Conservation (phyloP, 2,113 vertebrate species). For the Tursiops truncatus region DNA sequence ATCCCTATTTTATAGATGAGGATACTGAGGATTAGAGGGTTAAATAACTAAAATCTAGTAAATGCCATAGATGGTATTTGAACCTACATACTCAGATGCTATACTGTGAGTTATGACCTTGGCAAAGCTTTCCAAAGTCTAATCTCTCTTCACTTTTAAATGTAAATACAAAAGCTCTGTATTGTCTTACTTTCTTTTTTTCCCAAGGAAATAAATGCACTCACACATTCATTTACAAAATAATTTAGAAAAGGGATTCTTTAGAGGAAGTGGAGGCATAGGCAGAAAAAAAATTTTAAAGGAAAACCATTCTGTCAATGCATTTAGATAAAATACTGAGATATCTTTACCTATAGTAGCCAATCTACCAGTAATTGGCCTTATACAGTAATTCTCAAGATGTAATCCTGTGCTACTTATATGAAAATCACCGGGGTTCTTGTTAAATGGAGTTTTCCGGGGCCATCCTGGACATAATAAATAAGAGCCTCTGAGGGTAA, state of each 20-base stretch:
- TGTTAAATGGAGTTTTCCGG: slow-evolving; percentile 25
- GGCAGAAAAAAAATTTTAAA: not conserved
- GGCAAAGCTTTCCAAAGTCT: slow-evolving; percentile 18
- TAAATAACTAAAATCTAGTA: not conserved
- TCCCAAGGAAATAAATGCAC: not conserved
- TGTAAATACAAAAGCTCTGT: not conserved
- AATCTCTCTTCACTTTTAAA: slow-evolving; percentile 35
- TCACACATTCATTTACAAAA: slow-evolving; percentile 43
- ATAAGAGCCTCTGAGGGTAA: slow-evolving; percentile 14
- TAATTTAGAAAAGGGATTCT: not conserved
- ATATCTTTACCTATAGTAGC: not conserved
- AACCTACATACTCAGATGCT: not conserved
- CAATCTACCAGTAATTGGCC: not conserved
- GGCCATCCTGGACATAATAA: not conserved
- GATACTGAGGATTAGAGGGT: not conserved
- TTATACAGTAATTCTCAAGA: slow-evolving; percentile 8
- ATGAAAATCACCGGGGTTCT: not conserved
- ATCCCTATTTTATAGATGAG: not conserved
- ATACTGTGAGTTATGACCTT: not conserved
- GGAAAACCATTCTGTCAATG: slow-evolving; percentile 12
- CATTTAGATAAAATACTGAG: not conserved
- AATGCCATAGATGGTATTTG: not conserved
- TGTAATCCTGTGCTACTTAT: not conserved
- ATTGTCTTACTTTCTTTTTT: not conserved
- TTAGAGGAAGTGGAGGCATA: not conserved